Base-by-base conservation (phyloP, 2,797 vertebrate genomes). In the Hippoglossus hippoglossus region DNA sequence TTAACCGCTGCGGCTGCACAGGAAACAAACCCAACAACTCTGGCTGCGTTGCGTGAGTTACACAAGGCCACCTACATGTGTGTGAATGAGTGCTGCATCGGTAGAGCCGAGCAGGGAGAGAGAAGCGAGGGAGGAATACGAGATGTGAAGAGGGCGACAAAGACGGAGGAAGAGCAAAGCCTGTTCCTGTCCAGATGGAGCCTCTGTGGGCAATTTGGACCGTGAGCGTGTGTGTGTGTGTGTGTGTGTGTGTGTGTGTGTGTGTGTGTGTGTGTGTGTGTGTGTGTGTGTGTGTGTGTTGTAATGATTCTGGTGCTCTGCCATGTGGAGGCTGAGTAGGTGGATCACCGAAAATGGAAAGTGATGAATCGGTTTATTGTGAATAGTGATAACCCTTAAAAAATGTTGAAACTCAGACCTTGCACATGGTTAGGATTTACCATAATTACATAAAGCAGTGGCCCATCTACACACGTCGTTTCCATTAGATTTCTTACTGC, bases 181-280 rank as follows among this genome's bases (percentile, higher is more conserved):
- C n/a, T 78, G 83, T 91, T 92, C 90, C 88, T 85, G 89, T 88
- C 85, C 92, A 93, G 92, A 92, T 91, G 92, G 92, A 87, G 80
- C 34, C 89, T 89, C 89, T 31, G 75, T 80, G 79, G 91, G 89
- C 73, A 84, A 65, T 74, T 75, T 91, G 84, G 73, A 65, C 54
- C 0, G 6, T 44, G 26, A 47, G 44, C 46, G 16, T 69, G 41
- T 54, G 66, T 28, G 69, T 53, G 62, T 49, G 54, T 56, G 67
- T 51, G 63, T 70, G 54, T 60, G 62, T 73, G 56, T 75, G 61
- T 56, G 67, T 71, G 63, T 36, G 61, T 67, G 67, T 58, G 41
- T 52, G 15, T 67, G 34, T 54, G 5, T 44, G 25, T 53, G 44
- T 52, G 16, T 69, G 39, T 56, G n/a, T n/a, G n/a, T n/a, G 66